Conservation (phyloP, 2,797 vertebrate species). For the Chelon labrosus region DNA sequence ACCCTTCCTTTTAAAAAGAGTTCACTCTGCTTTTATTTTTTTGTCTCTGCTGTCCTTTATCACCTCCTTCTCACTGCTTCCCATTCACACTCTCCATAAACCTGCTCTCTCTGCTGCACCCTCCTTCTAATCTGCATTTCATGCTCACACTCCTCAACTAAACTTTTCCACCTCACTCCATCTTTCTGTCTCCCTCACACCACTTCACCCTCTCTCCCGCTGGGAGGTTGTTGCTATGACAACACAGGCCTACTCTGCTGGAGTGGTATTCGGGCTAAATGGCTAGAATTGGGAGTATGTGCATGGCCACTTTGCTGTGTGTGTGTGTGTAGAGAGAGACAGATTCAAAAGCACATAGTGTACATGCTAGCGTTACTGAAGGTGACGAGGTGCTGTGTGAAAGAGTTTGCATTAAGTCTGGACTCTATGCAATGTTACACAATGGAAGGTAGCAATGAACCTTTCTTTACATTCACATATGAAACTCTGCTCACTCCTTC, state of each 20-base stretch:
- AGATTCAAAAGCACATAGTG: conserved; percentile 16
- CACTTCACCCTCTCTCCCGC: conserved; percentile 34
- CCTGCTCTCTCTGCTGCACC: not conserved
- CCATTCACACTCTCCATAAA: not conserved
- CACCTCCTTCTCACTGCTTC: not conserved
- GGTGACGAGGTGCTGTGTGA: conserved; percentile 32
- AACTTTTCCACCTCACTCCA: conserved; percentile 42
- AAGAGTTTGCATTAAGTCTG: conserved; percentile 33
- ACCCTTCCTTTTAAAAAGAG: too few relatives aligned
- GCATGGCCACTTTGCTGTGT: conserved; percentile 10
- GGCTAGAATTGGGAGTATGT: conserved; percentile 55
- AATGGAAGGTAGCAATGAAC: conserved; percentile 1
- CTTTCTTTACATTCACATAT: conserved; percentile 12
- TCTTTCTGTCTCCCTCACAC: conserved; percentile 26
- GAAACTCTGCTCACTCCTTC: not conserved
- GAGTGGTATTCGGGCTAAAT: conserved; percentile 74
- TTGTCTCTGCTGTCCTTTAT: too few relatives aligned
- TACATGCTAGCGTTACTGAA: conserved; percentile 40
- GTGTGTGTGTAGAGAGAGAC: conserved; percentile 1
- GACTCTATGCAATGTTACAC: conserved; percentile 23
- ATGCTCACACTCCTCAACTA: conserved; percentile 21
- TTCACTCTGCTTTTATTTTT: too few relatives aligned
- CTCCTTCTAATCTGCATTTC: not conserved
- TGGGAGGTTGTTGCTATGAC: conserved; percentile 64
- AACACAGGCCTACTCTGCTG: conserved; percentile 57